Percentiles rank a stretch among this genome's conserved stretches.
phyloP scores from a whole-genome alignment of 2,797 vertebrate genomes.

The Odontamblyopus rebecca region DNA sequence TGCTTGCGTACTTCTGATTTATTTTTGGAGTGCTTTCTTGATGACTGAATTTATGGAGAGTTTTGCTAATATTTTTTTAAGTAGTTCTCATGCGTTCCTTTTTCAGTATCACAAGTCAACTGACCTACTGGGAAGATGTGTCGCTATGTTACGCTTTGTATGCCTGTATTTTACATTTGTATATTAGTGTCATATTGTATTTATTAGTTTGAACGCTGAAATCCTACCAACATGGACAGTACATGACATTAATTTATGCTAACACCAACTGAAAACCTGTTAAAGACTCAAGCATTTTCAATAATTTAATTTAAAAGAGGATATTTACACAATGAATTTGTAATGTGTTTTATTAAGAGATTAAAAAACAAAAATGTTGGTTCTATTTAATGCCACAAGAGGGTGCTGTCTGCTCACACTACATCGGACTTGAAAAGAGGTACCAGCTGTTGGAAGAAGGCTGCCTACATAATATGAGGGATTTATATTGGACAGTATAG shows the following conservation, averaged over 20 bases:
- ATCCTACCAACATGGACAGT: slow-evolving; percentile 23
- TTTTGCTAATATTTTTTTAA: slow-evolving; percentile 24
- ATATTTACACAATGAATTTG: slow-evolving; percentile 71
- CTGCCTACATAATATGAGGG: too few relatives aligned
- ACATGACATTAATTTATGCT: slow-evolving; percentile 55
- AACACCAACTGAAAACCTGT: slow-evolving; percentile 45
- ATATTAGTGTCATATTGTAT: slow-evolving; percentile 54
- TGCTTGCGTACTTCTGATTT: slow-evolving; percentile 30
- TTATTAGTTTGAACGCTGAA: slow-evolving; percentile 61
- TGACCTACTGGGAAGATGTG: slow-evolving; percentile 47
- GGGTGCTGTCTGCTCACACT: slow-evolving; percentile 32
- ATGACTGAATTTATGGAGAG: slow-evolving; percentile 12
- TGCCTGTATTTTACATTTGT: slow-evolving; percentile 61
- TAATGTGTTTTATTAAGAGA: slow-evolving; percentile 72
- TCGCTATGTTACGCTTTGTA: slow-evolving; percentile 38
- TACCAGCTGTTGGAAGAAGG: slow-evolving; percentile 1
- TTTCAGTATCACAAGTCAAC: slow-evolving; percentile 31
- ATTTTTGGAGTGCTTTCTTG: slow-evolving; percentile 8
- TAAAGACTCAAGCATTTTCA: slow-evolving; percentile 48
- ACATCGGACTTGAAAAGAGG: slow-evolving; percentile 10
- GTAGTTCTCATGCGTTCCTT: neutral
- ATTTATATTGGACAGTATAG: neutral
- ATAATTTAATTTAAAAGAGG: slow-evolving; percentile 68
- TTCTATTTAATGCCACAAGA: slow-evolving; percentile 47
- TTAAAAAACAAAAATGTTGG: slow-evolving; percentile 41